Evolutionary conservation across 2,113 vertebrate genomes (phyloP).

Genomic region (Vombatus ursinus): DNA sequence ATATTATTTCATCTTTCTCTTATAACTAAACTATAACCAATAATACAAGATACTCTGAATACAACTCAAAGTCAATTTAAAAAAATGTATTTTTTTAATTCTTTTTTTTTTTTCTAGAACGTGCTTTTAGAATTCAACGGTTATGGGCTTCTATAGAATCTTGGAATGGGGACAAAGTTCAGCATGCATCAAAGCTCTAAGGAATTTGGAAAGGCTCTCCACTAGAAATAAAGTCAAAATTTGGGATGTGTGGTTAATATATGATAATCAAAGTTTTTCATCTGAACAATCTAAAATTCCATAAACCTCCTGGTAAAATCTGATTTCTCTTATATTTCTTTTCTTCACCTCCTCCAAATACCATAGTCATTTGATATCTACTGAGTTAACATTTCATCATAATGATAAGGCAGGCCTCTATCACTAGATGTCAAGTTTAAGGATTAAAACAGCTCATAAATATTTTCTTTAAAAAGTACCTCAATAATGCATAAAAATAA

Average conservation of each 20-base stretch:
- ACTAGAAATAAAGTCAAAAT: not conserved
- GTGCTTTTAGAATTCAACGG: not conserved
- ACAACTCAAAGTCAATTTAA: not conserved
- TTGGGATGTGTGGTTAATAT: not conserved
- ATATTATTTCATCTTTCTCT: not conserved
- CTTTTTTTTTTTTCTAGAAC: not conserved
- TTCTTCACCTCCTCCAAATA: constrained; percentile 32
- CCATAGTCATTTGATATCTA: not conserved
- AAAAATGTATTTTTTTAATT: not conserved
- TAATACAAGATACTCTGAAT: not conserved
- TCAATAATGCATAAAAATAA: not conserved
- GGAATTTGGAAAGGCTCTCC: not conserved
- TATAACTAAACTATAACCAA: not conserved
- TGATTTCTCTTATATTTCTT: not conserved
- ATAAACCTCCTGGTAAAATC: not conserved
- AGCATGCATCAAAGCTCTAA: not conserved
- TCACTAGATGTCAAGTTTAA: not conserved
- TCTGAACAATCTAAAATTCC: not conserved
- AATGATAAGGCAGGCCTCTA: not conserved
- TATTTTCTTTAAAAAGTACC: not conserved
- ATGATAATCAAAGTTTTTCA: constrained; percentile 3
- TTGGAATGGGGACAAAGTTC: constrained; percentile 20
- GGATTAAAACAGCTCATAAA: not conserved
- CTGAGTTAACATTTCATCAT: not conserved
- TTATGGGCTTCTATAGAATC: not conserved